These are phyloP conservation scores for Neopelma chrysocephalum DNA, from an alignment of 2,797 vertebrate species.

Conservation along the genomic window DNA sequence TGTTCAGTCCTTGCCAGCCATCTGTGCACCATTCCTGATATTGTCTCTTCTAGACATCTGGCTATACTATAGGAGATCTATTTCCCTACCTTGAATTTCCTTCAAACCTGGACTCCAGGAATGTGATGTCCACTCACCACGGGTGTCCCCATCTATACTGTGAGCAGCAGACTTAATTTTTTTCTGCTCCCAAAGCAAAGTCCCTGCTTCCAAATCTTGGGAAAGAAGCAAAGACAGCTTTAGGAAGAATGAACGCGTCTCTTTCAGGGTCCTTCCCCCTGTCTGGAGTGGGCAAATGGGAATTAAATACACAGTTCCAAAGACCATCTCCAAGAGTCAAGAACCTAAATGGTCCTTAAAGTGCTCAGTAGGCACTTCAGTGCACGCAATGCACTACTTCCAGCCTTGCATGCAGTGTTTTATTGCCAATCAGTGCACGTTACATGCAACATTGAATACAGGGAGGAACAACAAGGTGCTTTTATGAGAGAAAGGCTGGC, in stretches of 20 bases:
- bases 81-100: background rate
- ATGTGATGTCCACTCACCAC: background rate
- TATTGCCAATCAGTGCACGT: background rate
- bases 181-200: background rate
- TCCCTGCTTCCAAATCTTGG: background rate
- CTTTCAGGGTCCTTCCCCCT: background rate
- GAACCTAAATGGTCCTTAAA: background rate
- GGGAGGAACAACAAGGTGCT: background rate
- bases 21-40: background rate
- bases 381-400: background rate
- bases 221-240: background rate
- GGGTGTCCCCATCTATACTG: background rate
- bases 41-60: background rate
- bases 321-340: background rate
- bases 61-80: background rate
- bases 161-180: background rate
- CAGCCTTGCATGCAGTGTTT: background rate
- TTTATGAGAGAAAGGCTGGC: background rate
- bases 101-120: background rate
- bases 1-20: background rate
- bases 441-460: background rate
- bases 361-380: background rate
- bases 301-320: background rate
- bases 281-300: background rate
- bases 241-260: background rate